phyloP scores from a whole-genome alignment of 2,888 invertebrate species.

The Drosophila lutescens region DNA sequence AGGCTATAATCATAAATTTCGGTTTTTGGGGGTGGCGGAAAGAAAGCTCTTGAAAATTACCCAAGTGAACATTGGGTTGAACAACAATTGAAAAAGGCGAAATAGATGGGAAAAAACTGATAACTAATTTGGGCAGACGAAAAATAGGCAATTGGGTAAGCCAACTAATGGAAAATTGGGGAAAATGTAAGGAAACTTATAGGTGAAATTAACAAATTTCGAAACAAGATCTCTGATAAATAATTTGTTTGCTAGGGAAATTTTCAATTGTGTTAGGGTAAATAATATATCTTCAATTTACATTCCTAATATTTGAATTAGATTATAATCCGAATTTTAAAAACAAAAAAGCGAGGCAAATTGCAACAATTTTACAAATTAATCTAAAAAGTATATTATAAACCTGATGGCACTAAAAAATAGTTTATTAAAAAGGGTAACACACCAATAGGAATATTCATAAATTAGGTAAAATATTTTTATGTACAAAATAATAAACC shows the following conservation, averaged over 20 bases:
- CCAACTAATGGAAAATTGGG: slow-evolving; percentile 16
- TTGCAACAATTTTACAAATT: no score
- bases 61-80: slow-evolving; percentile 39
- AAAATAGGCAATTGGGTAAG: slow-evolving; percentile 33
- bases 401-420: neutral
- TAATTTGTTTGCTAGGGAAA: neutral
- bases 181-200: neutral
- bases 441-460: neutral
- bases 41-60: slow-evolving; percentile 38
- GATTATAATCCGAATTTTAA: no score
- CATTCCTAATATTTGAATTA: no score
- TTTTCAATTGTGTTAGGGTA: neutral
- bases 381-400: no score
- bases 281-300: no score
- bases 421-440: neutral
- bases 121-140: slow-evolving; percentile 14
- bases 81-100: slow-evolving; percentile 25
- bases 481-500: slow-evolving; percentile 40
- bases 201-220: neutral
- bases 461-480: neutral
- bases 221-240: neutral
- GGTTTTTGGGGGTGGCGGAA: slow-evolving; percentile 18
- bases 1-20: slow-evolving; percentile 46
- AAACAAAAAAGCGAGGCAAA: no score
- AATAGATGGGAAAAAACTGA: slow-evolving; percentile 25